Evolutionary conservation across 1,140 invertebrate genomes (phyloP).

Genomic region (Dufourea novaeangliae): DNA sequence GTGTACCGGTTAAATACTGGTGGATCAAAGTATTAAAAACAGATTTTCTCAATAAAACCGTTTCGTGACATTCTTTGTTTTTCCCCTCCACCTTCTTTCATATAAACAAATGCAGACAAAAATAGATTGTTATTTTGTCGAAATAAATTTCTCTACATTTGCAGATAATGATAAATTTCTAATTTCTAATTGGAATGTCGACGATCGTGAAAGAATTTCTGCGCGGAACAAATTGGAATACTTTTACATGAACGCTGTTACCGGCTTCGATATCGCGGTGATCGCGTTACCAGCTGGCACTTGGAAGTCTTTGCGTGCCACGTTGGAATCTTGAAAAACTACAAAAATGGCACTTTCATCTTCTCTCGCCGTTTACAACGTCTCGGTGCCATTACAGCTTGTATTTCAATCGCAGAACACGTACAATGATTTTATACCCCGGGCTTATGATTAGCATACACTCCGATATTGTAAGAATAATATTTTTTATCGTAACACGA

Average conservation of each 20-base stretch:
- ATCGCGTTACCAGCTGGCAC: conserved; percentile 8
- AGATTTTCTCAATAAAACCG: no score
- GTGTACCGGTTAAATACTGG: no score
- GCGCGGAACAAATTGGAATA: background rate
- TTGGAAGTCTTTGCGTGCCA: conserved; percentile 11
- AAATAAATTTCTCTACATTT: background rate
- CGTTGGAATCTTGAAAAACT: conserved; percentile 14
- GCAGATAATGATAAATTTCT: background rate
- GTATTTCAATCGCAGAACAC: conserved; percentile 2
- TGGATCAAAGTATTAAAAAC: no score
- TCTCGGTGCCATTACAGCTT: conserved; percentile 16
- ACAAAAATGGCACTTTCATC: conserved; percentile 38
- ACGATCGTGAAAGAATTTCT: background rate
- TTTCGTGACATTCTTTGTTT: no score
- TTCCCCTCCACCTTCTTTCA: no score
- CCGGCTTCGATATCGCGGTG: background rate
- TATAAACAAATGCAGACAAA: background rate
- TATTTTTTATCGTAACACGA: background rate
- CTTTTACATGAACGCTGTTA: background rate
- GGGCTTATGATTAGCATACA: conserved; percentile 8
- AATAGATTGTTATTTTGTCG: background rate
- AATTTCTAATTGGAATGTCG: background rate
- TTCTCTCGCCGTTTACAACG: conserved; percentile 13
- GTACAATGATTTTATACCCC: background rate
- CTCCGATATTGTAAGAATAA: background rate